Conservation (phyloP, 2,797 vertebrate species). For the Parotocinclus haroldoi region DNA sequence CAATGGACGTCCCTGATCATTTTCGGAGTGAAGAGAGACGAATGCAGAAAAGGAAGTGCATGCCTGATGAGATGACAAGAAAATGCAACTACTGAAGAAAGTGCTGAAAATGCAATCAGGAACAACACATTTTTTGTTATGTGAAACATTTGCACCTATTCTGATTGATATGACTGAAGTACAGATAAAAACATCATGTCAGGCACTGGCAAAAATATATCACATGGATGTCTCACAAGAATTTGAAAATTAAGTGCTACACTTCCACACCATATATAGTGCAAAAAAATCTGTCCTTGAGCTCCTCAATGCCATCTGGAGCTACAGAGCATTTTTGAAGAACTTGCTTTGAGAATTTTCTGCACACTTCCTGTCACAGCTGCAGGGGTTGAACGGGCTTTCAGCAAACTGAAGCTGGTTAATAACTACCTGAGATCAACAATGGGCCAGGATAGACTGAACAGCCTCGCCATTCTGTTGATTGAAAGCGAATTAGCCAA, state of each 20-base stretch:
- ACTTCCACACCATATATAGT: not conserved
- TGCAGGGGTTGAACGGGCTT: too few species aligned
- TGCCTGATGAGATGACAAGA: constrained; percentile 41
- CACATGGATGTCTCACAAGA: constrained; percentile 7
- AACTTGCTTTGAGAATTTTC: too few species aligned
- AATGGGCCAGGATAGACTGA: too few species aligned
- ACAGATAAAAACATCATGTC: constrained; percentile 4
- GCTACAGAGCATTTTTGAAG: too few species aligned
- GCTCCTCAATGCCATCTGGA: too few species aligned
- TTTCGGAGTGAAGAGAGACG: constrained; percentile 25
- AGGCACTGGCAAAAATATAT: constrained; percentile 4
- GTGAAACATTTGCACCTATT: not conserved
- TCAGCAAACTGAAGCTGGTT: too few species aligned
- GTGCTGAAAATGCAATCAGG: constrained; percentile 6
- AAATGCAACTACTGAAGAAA: constrained; percentile 19
- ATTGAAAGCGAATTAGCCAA: too few species aligned
- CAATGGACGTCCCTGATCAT: constrained; percentile 13
- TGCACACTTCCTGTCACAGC: too few species aligned
- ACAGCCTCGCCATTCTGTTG: too few species aligned
- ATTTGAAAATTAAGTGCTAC: not conserved
- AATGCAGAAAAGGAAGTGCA: constrained; percentile 33
- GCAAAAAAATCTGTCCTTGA: not conserved
- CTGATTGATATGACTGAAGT: constrained; percentile 5
- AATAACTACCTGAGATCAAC: too few species aligned
- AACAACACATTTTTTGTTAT: constrained; percentile 5